Evolutionary conservation across 2,888 invertebrate genomes (phyloP), one percentile per base, ranked within the genome.

Genomic region (Nemoura dubitans): DNA sequence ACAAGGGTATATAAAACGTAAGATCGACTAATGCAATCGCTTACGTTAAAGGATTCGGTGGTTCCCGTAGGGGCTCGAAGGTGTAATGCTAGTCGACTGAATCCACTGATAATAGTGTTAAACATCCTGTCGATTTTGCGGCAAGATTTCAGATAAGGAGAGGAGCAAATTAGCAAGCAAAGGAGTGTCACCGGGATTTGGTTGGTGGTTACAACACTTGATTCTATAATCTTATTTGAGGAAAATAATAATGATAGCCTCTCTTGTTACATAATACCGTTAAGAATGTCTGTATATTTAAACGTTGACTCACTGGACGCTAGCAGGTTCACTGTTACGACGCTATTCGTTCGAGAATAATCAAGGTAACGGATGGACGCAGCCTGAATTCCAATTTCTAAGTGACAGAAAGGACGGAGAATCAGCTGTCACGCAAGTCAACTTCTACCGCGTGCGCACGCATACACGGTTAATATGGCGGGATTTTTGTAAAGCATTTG

Each of bases 1-100:
- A 76, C 5, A 76, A 78, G 27, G 0, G 27, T 14, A 14, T 16
- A 78, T 14, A 6, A 78, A 78, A 78, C 78, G 26, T 28, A 28
- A 78, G 28, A 78, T 0, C n/a, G 28, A 78, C 78, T 5, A 1
- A 21, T 30, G 16, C 21, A 27, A 30, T 29, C 26, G 84, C 84
- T 84, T 84, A 84, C 84, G 59, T 84, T 84, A 76, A 84, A 84
- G n/a, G 84, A 84, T 27, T 84, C 76, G 29, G 84, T 84, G n/a
- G 84, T 59, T 28, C 84, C 84, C 2, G 84, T 84, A 26, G 84
- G 84, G n/a, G 84, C 76, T 27, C 76, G 59, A 21, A 84, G 27
- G 26, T 84, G 84, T 84, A 84, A 84, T 30, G 29, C 59, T 27
- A 84, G 76, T 25, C 84, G 84, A 14, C 26, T 27, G 59, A 84